phyloP scores from a whole-genome alignment of 2,113 vertebrate genomes.

The Tinamus guttatus region DNA sequence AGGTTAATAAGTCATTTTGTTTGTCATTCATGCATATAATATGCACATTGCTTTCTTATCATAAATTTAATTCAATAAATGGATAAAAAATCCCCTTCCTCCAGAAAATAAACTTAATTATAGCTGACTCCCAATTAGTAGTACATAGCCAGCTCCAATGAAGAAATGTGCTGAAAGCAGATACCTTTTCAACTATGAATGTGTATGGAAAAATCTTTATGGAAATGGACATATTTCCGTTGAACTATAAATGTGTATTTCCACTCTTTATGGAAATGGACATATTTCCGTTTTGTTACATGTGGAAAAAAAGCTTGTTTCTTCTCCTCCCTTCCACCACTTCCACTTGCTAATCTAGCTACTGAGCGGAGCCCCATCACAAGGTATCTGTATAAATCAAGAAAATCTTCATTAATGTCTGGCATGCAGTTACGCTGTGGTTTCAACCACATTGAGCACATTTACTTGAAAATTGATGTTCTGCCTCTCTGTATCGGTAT shows the following conservation, averaged over 20 bases:
- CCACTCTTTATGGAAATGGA: constrained; percentile 29
- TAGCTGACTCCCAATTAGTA: constrained; percentile 4
- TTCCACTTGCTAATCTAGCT: constrained; percentile 4
- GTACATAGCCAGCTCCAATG: not conserved
- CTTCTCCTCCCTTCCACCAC: not conserved
- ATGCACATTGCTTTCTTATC: not conserved
- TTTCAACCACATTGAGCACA: not conserved
- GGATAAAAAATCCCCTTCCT: not conserved
- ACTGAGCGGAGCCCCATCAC: not conserved
- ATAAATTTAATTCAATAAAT: not conserved
- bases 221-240: constrained; percentile 37
- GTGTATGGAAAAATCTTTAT: constrained; percentile 16
- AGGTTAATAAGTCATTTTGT: not conserved
- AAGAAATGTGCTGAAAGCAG: not conserved
- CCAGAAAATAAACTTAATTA: not conserved
- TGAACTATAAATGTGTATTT: not conserved
- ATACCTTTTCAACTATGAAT: not conserved
- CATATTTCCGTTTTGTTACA: constrained; percentile 25
- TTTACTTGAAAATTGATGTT: constrained; percentile 10
- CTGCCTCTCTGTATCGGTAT: constrained; percentile 40
- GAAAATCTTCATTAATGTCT: constrained; percentile 31
- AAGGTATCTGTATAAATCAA: constrained; percentile 21
- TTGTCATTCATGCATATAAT: not conserved
- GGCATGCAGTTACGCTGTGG: not conserved
- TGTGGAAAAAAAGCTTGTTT: constrained; percentile 5